Conservation (phyloP, 2,888 invertebrate species). For the Acleris holmiana region DNA sequence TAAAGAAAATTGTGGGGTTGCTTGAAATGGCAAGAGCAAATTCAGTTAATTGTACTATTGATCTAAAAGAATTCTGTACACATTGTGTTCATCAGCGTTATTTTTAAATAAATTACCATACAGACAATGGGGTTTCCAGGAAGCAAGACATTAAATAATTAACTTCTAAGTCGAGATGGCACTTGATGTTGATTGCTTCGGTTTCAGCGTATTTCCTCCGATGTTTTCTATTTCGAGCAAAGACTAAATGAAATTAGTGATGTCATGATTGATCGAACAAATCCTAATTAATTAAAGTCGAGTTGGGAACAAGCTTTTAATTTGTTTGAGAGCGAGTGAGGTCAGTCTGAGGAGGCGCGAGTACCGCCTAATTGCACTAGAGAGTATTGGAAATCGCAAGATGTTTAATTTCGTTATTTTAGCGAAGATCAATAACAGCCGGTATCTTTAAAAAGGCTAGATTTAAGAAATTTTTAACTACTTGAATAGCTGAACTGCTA, state of each 20-base stretch:
- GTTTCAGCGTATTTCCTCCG: background rate
- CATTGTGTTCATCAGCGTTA: too few relatives aligned
- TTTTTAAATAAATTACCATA: too few relatives aligned
- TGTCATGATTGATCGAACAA: conserved; percentile 30
- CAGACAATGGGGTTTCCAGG: too few relatives aligned
- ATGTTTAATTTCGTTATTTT: conserved; percentile 25
- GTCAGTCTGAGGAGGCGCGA: conserved; percentile 23
- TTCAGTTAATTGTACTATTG: too few relatives aligned
- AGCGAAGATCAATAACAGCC: conserved; percentile 12
- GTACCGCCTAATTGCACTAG: conserved; percentile 28
- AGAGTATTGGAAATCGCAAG: conserved; percentile 27
- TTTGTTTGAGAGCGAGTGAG: conserved; percentile 25
- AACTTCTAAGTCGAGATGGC: background rate
- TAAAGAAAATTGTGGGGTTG: too few relatives aligned
- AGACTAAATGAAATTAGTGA: conserved; percentile 16
- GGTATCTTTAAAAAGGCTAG: too few relatives aligned
- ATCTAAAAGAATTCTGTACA: too few relatives aligned
- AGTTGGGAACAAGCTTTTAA: conserved; percentile 25
- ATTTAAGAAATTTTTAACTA: too few relatives aligned
- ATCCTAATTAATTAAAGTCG: conserved; percentile 32
- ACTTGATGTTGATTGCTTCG: conserved; percentile 7
- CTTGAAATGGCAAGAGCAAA: too few relatives aligned
- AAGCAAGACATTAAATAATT: too few relatives aligned
- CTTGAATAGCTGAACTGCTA: too few relatives aligned
- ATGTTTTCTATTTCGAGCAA: conserved; percentile 8